A percentile compares a stretch with the other conserved stretches of the same genome.
Evolutionary conservation across 2,113 vertebrate species (phyloP).

Genomic region (Laticauda colubrina): DNA sequence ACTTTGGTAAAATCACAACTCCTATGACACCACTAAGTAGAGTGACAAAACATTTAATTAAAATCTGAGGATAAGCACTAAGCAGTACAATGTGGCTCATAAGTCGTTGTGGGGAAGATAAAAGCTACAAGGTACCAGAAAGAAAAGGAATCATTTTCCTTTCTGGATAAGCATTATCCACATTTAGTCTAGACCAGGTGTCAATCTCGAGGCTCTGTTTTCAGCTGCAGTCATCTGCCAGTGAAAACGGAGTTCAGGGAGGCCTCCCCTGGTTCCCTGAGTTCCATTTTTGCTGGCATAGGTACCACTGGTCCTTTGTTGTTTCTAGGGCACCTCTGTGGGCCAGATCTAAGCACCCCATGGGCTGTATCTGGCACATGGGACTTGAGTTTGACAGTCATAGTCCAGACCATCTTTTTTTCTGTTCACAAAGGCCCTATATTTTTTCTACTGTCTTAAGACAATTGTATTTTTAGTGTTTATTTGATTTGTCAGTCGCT

Average conservation of each 20-base stretch:
- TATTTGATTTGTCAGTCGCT: no score
- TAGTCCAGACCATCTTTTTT: background rate
- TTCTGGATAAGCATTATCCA: background rate
- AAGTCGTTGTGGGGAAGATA: background rate
- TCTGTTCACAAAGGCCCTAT: background rate
- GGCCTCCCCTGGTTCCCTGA: no score
- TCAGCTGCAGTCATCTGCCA: no score
- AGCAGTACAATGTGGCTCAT: background rate
- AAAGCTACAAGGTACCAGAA: background rate
- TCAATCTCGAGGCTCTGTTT: no score
- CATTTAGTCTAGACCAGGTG: background rate
- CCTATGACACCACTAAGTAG: background rate
- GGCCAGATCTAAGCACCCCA: no score
- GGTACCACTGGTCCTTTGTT: no score
- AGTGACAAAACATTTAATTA: background rate
- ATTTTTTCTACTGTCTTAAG: background rate
- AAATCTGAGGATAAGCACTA: background rate
- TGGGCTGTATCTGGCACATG: no score
- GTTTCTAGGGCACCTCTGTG: accelerated
- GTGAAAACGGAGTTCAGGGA: no score
- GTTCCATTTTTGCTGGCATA: no score
- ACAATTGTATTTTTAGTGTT: background rate
- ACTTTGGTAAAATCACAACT: background rate
- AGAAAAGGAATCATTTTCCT: background rate
- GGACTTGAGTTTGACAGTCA: no score